Evolutionary conservation across 1,140 invertebrate species (phyloP), one percentile per base, ranked within the genome.

Genomic region (Drosophila melanogaster): DNA sequence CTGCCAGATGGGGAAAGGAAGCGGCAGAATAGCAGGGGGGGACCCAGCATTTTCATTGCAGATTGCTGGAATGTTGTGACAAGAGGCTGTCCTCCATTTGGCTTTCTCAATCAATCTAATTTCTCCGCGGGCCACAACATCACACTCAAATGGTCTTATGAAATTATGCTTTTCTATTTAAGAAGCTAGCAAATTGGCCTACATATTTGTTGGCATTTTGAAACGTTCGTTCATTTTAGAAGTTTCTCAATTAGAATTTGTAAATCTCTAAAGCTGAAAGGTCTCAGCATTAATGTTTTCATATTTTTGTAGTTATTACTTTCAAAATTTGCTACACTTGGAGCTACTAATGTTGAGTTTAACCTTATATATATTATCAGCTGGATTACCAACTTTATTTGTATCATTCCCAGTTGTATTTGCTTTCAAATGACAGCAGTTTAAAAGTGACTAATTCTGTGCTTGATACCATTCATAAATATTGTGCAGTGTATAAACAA

Each of bases 31-130:
- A 19, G 10, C 35, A 10, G 38, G 11, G 8, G 33, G 22, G 8
- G 12, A 14, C n/a, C 11, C 38, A 11, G 22, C 50, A 11, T n/a
- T 49, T 44, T 19, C 58, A 30, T 11, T 60, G 58, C 49, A 55
- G 33, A 55, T 55, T 61, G 58, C 49, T 43, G 17, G 38, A 62
- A 62, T 59, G 60, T 59, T 62, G 60, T 57, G 60, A 62, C 54
- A 60, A 59, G 55, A 62, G 38, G 40, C 55, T 62, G 60, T 60
- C 60, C 30, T 33, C 38, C 55, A 43, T 35, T 62, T 8, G 38
- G 26, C 26, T 62, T 44, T 62, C 60, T 60, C 60, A 62, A 62
- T 62, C 60, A 62, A 59, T 59, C 60, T 62, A 43, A 62, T 43
- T 43, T 35, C 55, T 17, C 17, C 15, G 15, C 17, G 44, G 22